A percentile compares a stretch with the other conserved stretches of the same genome.
phyloP scores from a whole-genome alignment of 2,113 vertebrate species.

The Lutjanus erythropterus region DNA sequence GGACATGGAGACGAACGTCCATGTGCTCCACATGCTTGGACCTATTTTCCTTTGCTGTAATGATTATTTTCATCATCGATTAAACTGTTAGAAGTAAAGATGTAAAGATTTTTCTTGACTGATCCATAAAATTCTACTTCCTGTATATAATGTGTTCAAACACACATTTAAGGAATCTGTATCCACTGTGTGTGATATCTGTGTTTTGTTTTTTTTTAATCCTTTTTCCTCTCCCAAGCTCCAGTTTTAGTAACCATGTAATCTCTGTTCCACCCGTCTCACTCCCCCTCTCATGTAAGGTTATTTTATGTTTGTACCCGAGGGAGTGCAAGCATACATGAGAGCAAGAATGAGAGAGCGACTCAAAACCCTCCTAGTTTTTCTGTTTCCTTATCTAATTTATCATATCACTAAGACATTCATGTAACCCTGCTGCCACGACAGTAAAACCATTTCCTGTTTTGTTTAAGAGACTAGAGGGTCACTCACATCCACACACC shows the following conservation, averaged over 20 bases:
- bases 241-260: neutral
- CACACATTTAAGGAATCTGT: too few relatives aligned
- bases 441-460: constrained; percentile 32
- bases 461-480: neutral
- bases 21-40: too few relatives aligned
- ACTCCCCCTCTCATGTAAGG: neutral
- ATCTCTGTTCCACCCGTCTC: neutral
- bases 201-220: neutral
- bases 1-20: too few relatives aligned
- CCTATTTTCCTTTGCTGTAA: too few relatives aligned
- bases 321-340: neutral
- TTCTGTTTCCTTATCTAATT: neutral
- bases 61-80: too few relatives aligned
- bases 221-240: neutral
- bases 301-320: neutral
- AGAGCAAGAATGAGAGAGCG: neutral
- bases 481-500: neutral
- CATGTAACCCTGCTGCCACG: neutral
- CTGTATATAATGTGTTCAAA: too few relatives aligned
- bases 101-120: too few relatives aligned
- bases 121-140: too few relatives aligned
- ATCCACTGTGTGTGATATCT: too few relatives aligned
- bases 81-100: too few relatives aligned
- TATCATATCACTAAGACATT: neutral
- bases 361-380: neutral